Evolutionary conservation across 2,113 vertebrate species (phyloP).

Genomic region (Gymnorhina tibicen): DNA sequence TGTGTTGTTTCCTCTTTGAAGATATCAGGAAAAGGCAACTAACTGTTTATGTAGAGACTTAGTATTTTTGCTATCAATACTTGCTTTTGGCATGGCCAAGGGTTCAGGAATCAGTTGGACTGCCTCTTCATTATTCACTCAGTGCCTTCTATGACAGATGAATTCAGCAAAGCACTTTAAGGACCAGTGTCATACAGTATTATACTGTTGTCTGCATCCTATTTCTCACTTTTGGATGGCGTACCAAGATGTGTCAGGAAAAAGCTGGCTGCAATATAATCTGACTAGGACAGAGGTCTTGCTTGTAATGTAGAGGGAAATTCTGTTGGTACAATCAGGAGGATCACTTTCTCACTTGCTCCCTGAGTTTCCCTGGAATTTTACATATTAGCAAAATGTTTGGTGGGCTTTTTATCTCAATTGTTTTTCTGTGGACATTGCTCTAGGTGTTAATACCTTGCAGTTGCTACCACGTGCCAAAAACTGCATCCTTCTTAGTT

Average conservation of each 20-base stretch:
- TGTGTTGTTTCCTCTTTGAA: slow-evolving; percentile 34
- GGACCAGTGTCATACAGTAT: neutral
- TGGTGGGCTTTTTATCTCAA: neutral
- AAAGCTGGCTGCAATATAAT: neutral
- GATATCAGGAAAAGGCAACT: neutral
- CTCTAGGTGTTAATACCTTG: neutral
- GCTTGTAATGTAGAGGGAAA: neutral
- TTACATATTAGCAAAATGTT: neutral
- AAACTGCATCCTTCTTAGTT: neutral
- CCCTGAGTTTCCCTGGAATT: neutral
- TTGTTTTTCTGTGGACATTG: neutral
- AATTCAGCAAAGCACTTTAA: neutral
- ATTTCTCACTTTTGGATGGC: neutral
- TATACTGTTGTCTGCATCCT: neutral
- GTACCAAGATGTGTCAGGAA: neutral
- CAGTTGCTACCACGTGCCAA: neutral
- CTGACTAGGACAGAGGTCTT: neutral
- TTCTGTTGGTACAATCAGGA: neutral
- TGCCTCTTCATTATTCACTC: neutral
- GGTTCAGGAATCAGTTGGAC: neutral
- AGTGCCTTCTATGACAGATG: neutral
- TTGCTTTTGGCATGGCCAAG: neutral
- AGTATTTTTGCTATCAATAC: neutral
- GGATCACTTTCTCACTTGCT: neutral
- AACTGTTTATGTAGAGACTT: neutral